phyloP scores from a whole-genome alignment of 2,113 vertebrate species.

The Apeltes quadracus region DNA sequence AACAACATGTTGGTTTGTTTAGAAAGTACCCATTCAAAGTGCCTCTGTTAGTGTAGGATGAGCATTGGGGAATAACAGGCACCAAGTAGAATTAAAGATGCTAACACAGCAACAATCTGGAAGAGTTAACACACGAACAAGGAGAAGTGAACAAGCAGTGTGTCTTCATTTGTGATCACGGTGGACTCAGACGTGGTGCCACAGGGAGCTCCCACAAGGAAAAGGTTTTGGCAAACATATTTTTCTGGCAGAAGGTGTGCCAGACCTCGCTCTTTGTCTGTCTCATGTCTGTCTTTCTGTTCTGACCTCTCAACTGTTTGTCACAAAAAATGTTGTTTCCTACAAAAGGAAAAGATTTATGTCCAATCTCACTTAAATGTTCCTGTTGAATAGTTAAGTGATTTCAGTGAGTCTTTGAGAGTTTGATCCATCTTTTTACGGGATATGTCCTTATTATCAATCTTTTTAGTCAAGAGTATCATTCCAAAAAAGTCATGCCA shows the following conservation, averaged over 20 bases:
- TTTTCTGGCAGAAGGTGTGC: constrained; percentile 66
- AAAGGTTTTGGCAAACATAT: constrained; percentile 67
- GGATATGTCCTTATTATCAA: neutral
- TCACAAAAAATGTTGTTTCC: neutral
- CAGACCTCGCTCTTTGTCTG: constrained; percentile 52
- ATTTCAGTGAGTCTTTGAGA: neutral
- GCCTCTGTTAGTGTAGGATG: neutral
- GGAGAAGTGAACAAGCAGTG: constrained; percentile 49
- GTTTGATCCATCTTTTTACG: neutral
- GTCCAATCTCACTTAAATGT: neutral
- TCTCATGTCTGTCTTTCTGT: constrained; percentile 2
- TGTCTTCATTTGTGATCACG: constrained; percentile 71
- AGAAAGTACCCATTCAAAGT: neutral
- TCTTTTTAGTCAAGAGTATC: neutral
- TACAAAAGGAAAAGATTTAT: neutral
- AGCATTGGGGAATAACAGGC: neutral
- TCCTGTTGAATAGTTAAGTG: neutral
- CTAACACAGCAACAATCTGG: constrained; percentile 28
- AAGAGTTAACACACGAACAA: constrained; percentile 25
- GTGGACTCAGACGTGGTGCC: constrained; percentile 51
- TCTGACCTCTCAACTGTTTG: neutral
- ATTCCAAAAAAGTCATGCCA: neutral
- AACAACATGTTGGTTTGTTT: neutral
- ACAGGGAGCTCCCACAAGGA: constrained; percentile 61
- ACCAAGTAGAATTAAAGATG: constrained; percentile 30